Evolutionary conservation across 2,888 invertebrate genomes (phyloP).

Genomic region (Aleiodes alternator): DNA sequence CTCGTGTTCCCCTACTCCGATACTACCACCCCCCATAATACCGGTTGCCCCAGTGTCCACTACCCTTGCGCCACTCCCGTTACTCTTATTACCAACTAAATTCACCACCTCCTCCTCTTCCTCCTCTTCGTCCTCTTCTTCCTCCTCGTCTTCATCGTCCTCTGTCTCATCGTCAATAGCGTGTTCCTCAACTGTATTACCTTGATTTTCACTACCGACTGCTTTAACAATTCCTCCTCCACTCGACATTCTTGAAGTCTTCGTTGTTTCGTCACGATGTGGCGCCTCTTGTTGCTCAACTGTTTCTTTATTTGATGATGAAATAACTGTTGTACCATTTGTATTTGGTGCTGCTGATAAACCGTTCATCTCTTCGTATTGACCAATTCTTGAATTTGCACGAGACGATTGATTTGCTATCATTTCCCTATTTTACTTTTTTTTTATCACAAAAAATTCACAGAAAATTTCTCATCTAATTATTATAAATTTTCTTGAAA

Average conservation of each 20-base stretch:
- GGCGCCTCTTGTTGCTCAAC: constrained; percentile 73
- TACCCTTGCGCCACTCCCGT: constrained; percentile 49
- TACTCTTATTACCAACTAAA: constrained; percentile 49
- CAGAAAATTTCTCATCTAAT: not conserved
- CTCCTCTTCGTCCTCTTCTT: constrained; percentile 62
- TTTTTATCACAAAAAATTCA: not conserved
- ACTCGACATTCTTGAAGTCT: constrained; percentile 50
- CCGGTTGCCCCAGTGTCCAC: constrained; percentile 40
- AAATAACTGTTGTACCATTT: constrained; percentile 73
- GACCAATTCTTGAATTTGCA: constrained; percentile 64
- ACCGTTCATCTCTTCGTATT: constrained; percentile 61
- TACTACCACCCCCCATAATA: constrained; percentile 54
- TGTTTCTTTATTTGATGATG: constrained; percentile 53
- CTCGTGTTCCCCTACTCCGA: constrained; percentile 58
- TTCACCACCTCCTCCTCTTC: constrained; percentile 52
- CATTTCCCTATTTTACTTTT: constrained; percentile 26
- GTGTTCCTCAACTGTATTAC: constrained; percentile 55
- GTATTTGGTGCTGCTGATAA: constrained; percentile 67
- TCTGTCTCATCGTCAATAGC: constrained; percentile 60
- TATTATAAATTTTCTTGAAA: no score
- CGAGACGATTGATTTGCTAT: constrained; percentile 59
- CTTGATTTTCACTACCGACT: constrained; percentile 61
- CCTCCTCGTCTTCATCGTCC: constrained; percentile 54
- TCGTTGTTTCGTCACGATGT: constrained; percentile 73
- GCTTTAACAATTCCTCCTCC: constrained; percentile 60